These are phyloP conservation scores for Silvanus unidentatus DNA, from an alignment of 2,888 invertebrate species.

Conservation along the genomic window DNA sequence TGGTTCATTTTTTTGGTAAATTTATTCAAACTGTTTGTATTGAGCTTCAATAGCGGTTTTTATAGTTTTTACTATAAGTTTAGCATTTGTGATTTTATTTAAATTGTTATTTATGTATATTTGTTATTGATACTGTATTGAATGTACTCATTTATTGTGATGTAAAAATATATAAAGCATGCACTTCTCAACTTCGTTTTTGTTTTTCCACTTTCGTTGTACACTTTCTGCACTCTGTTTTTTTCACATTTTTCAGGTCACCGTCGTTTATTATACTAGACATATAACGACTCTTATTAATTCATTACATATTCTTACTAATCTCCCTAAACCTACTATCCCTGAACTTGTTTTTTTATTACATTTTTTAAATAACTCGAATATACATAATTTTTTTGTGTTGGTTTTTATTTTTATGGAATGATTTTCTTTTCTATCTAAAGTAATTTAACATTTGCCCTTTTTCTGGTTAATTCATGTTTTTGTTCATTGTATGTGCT, in stretches of 20 bases:
- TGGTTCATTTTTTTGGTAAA: not conserved
- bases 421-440: slow-evolving; percentile 6
- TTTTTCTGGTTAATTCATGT: not conserved
- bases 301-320: slow-evolving; percentile 11
- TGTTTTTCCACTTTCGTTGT: slow-evolving; percentile 27
- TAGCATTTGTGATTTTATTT: slow-evolving; percentile 13
- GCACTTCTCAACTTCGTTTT: slow-evolving; percentile 26
- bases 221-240: slow-evolving; percentile 34
- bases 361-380: too few relatives aligned
- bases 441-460: not conserved
- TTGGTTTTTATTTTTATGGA: slow-evolving; percentile 10
- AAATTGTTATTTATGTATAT: slow-evolving; percentile 1
- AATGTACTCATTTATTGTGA: slow-evolving; percentile 29
- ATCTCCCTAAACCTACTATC: slow-evolving; percentile 6
- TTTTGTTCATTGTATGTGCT: not conserved
- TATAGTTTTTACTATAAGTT: slow-evolving; percentile 5
- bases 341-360: slow-evolving; percentile 2
- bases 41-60: not conserved
- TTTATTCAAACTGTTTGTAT: not conserved
- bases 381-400: too few relatives aligned
- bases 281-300: slow-evolving; percentile 25
- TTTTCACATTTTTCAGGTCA: slow-evolving; percentile 58
- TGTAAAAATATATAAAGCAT: slow-evolving; percentile 34
- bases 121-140: slow-evolving; percentile 1
- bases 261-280: slow-evolving; percentile 58